Evolutionary conservation across 2,797 vertebrate species (phyloP).

Genomic region (Microhierax caerulescens): DNA sequence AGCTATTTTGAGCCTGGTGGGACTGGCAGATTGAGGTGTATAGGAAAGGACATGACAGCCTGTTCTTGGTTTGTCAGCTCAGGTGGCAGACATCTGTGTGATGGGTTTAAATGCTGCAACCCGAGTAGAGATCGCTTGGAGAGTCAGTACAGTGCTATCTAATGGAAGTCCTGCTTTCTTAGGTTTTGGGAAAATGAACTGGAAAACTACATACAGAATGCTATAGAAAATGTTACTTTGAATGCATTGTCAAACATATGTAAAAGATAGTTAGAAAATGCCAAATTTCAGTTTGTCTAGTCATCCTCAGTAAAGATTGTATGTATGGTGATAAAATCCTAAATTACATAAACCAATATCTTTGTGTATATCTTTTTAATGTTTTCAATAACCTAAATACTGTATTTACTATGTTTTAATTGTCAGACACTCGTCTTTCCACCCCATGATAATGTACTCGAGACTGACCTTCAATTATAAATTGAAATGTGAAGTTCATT

Average conservation of each 20-base stretch:
- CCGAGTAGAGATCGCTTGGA: not conserved
- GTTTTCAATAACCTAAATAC: not conserved
- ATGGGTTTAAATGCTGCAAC: not conserved
- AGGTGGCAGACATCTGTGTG: not conserved
- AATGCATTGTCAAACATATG: not conserved
- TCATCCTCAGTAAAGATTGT: not conserved
- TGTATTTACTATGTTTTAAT: not conserved
- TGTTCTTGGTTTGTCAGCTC: not conserved
- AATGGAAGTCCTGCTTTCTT: not conserved
- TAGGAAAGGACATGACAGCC: not conserved
- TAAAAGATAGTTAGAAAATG: not conserved
- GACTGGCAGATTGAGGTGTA: not conserved
- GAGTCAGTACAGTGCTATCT: not conserved
- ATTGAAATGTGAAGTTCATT: not conserved
- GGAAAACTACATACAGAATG: not conserved
- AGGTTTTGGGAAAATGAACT: not conserved
- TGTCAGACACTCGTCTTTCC: not conserved
- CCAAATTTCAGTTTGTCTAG: not conserved
- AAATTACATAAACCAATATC: not conserved
- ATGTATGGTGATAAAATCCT: not conserved
- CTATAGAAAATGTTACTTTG: not conserved
- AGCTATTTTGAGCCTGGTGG: not conserved
- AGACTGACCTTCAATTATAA: not conserved
- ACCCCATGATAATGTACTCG: not conserved
- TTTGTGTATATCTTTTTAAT: not conserved